Evolutionary conservation across 1,140 invertebrate genomes (phyloP).

Genomic region (Plectrocnemia conspersa): DNA sequence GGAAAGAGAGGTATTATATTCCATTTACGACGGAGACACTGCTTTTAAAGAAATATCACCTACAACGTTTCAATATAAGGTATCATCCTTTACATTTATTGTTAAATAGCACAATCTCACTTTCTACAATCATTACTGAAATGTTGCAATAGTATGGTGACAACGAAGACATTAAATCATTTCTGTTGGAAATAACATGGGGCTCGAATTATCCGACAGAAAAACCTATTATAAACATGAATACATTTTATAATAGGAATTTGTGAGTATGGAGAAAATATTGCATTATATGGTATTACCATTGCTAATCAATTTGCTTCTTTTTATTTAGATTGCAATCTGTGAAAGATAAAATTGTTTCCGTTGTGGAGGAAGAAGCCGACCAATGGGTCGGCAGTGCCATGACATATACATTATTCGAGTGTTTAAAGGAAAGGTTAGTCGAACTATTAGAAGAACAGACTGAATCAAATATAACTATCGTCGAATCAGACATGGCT

Average conservation of each 20-base stretch:
- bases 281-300: too few species aligned
- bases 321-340: conserved; percentile 54
- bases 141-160: conserved; percentile 70
- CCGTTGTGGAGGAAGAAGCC: conserved; percentile 64
- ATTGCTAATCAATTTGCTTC: too few species aligned
- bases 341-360: conserved; percentile 69
- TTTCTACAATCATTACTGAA: not conserved
- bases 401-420: conserved; percentile 93
- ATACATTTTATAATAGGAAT: conserved; percentile 91
- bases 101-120: conserved; percentile 1
- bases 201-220: conserved; percentile 77
- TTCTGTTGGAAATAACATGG: conserved; percentile 86
- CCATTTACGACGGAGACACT: conserved; percentile 91
- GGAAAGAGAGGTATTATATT: conserved; percentile 84
- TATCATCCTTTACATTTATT: conserved; percentile 44
- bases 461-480: conserved; percentile 50
- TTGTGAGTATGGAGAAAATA: conserved; percentile 74
- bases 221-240: conserved; percentile 76
- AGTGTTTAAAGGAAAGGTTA: conserved; percentile 82
- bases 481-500: conserved; percentile 42
- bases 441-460: conserved; percentile 66
- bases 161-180: conserved; percentile 73
- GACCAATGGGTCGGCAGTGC: conserved; percentile 78
- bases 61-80: conserved; percentile 87
- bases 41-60: conserved; percentile 76